Evolutionary conservation across 2,797 vertebrate genomes (phyloP).

Genomic region (Lepilemur ruficaudatus): DNA sequence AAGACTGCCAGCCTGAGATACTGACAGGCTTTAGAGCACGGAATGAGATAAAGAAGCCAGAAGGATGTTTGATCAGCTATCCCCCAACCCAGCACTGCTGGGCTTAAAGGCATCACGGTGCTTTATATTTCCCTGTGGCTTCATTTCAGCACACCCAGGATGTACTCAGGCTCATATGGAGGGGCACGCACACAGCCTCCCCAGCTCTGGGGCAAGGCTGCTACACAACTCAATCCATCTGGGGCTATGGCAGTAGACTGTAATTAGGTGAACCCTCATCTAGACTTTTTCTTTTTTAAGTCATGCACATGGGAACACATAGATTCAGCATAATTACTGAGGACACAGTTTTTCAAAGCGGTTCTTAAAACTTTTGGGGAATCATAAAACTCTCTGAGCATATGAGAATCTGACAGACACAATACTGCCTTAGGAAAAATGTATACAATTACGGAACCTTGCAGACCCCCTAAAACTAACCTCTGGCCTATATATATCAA

Average conservation of each 20-base stretch:
- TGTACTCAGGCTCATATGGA: neutral
- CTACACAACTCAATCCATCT: neutral
- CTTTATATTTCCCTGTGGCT: neutral
- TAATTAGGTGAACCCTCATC: neutral
- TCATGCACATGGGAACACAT: neutral
- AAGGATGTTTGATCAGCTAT: neutral
- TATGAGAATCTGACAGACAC: neutral
- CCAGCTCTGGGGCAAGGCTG: neutral
- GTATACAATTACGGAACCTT: neutral
- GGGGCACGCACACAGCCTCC: neutral
- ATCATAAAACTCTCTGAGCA: neutral
- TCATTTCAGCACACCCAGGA: neutral
- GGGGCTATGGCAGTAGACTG: neutral
- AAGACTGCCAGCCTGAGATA: neutral
- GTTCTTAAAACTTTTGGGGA: neutral
- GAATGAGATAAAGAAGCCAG: neutral
- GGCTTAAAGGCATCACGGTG: rapidly evolving
- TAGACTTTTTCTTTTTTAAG: neutral
- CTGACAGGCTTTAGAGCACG: neutral
- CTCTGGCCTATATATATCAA: neutral
- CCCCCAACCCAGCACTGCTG: neutral
- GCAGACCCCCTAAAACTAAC: neutral
- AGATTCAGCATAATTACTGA: neutral
- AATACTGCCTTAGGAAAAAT: neutral
- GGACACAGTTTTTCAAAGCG: neutral